A percentile compares a stretch with the other conserved stretches of the same genome.
phyloP scores from a whole-genome alignment of 1,140 invertebrate genomes.

The Holotrichia oblita region DNA sequence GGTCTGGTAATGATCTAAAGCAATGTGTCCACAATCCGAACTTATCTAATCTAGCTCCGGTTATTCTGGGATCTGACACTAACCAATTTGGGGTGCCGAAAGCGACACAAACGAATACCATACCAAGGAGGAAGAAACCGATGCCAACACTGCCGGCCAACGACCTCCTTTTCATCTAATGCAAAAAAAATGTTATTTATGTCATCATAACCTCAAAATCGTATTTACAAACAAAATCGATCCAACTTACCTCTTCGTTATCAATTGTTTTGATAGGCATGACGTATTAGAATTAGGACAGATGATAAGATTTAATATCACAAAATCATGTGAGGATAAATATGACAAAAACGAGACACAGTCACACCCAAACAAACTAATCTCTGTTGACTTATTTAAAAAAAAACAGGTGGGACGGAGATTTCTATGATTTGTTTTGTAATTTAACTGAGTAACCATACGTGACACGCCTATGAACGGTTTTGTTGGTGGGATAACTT shows the following conservation, averaged over 20 bases:
- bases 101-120: slow-evolving; percentile 80
- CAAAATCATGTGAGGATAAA: neutral
- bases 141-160: slow-evolving; percentile 82
- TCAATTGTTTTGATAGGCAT: slow-evolving; percentile 14
- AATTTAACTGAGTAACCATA: neutral
- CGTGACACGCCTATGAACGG: neutral
- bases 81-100: slow-evolving; percentile 89
- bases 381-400: neutral
- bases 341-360: neutral
- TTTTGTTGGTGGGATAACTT: neutral
- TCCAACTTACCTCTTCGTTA: slow-evolving; percentile 31
- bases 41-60: slow-evolving; percentile 79
- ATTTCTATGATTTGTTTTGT: neutral
- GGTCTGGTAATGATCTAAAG: slow-evolving; percentile 83
- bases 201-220: slow-evolving; percentile 26
- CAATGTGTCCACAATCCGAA: slow-evolving; percentile 85
- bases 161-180: slow-evolving; percentile 77
- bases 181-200: neutral
- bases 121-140: slow-evolving; percentile 78
- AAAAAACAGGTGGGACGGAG: neutral
- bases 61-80: slow-evolving; percentile 85
- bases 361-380: slow-evolving; percentile 11
- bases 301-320: neutral
- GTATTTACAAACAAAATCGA: slow-evolving; percentile 39
- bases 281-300: neutral